phyloP scores from a whole-genome alignment of 2,888 invertebrate species.

The Caprella mutica region DNA sequence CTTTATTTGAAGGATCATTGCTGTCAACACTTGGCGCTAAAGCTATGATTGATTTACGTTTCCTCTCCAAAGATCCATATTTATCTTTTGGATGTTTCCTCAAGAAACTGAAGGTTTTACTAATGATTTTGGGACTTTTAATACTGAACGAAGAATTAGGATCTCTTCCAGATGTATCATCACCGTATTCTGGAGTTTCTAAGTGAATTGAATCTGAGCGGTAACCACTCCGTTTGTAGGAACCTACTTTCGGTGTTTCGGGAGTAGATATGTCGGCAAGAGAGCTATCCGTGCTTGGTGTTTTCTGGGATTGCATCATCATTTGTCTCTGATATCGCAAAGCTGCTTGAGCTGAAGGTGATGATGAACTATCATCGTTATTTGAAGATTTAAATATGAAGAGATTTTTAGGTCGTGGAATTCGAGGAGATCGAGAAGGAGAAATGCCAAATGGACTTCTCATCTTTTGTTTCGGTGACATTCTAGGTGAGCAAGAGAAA shows the following conservation, averaged over 20 bases:
- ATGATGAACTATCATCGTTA: constrained; percentile 26
- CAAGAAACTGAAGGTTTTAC: constrained; percentile 31
- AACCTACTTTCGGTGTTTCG: constrained; percentile 26
- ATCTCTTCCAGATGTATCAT: constrained; percentile 22
- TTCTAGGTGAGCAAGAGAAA: constrained; percentile 28
- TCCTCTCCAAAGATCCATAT: constrained; percentile 29
- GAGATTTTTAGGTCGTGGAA: constrained; percentile 29
- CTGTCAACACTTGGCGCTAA: constrained; percentile 17
- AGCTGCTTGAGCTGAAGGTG: constrained; percentile 21
- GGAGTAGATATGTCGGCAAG: constrained; percentile 28
- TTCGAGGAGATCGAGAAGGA: constrained; percentile 32
- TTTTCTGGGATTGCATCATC: constrained; percentile 21
- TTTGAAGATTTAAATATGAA: constrained; percentile 29
- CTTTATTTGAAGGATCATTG: constrained; percentile 20
- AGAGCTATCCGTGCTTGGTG: constrained; percentile 32
- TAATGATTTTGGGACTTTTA: constrained; percentile 32
- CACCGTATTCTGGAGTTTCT: constrained; percentile 16
- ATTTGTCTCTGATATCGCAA: constrained; percentile 29
- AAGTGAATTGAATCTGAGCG: constrained; percentile 5
- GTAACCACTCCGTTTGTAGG: constrained; percentile 12
- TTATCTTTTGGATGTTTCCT: constrained; percentile 33
- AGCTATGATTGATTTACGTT: constrained; percentile 24
- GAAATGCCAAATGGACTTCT: constrained; percentile 29
- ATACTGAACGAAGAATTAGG: constrained; percentile 18
- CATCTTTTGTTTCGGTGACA: constrained; percentile 33